Evolutionary conservation across 2,888 invertebrate species (phyloP).

Genomic region (Cantharis lateralis): DNA sequence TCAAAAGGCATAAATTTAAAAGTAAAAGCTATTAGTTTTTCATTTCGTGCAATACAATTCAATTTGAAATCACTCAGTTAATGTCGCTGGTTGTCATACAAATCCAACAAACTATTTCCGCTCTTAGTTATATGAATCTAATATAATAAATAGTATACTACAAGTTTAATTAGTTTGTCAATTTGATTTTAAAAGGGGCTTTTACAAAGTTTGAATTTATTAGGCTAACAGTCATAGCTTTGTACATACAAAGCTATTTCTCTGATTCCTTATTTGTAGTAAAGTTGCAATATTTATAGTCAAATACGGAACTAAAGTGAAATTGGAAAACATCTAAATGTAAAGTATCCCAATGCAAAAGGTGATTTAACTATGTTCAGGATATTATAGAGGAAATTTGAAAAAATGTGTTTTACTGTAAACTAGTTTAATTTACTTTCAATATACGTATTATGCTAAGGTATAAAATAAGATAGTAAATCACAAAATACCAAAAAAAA

Average conservation of each 20-base stretch:
- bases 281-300: not conserved
- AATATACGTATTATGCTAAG: not conserved
- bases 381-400: constrained; percentile 14
- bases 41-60: too few relatives aligned
- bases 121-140: not conserved
- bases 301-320: constrained; percentile 8
- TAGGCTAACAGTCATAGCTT: not conserved
- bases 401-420: not conserved
- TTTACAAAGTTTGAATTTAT: not conserved
- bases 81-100: not conserved
- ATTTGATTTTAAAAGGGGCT: not conserved
- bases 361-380: constrained; percentile 10
- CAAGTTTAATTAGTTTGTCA: not conserved
- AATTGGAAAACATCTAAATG: constrained; percentile 18
- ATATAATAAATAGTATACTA: not conserved
- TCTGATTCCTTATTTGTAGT: constrained; percentile 1
- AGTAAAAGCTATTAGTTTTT: too few relatives aligned
- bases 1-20: too few relatives aligned
- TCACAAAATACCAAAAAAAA: not conserved
- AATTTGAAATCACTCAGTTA: not conserved
- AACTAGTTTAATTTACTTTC: not conserved
- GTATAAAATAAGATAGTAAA: not conserved
- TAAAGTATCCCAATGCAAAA: constrained; percentile 10
- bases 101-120: not conserved
- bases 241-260: constrained; percentile 10